These are phyloP conservation scores for Danio jaintianensis DNA, from an alignment of 2,797 vertebrate genomes.

Conservation along the genomic window DNA sequence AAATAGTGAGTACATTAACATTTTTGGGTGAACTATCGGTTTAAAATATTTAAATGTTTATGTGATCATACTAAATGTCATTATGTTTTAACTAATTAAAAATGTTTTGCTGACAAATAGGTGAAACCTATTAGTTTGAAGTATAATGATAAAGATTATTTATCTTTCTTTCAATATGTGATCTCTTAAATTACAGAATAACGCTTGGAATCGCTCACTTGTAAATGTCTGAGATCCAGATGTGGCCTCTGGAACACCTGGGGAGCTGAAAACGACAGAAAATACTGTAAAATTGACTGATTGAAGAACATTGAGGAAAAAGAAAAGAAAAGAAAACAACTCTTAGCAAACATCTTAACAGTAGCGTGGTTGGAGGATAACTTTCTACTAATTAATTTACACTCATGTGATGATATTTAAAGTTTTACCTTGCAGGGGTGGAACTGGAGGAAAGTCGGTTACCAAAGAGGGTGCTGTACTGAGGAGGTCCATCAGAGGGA, in stretches of 20 bases:
- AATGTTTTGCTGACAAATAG: too few relatives aligned
- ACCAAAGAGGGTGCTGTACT: conserved; percentile 80
- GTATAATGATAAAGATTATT: too few relatives aligned
- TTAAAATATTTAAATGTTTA: too few relatives aligned
- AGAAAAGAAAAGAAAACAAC: too few relatives aligned
- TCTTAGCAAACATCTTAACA: conserved; percentile 20
- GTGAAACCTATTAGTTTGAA: too few relatives aligned
- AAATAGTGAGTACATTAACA: too few relatives aligned
- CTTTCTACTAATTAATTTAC: neutral
- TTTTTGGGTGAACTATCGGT: too few relatives aligned
- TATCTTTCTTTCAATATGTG: too few relatives aligned
- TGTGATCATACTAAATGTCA: too few relatives aligned
- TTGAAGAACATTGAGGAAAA: neutral
- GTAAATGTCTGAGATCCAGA: conserved; percentile 77
- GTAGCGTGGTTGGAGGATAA: conserved; percentile 16
- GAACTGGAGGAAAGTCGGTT: conserved; percentile 80
- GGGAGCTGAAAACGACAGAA: conserved; percentile 69
- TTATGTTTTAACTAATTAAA: too few relatives aligned
- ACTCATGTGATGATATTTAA: neutral
- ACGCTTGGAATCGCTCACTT: conserved; percentile 68
- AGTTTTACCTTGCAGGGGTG: conserved; percentile 77
- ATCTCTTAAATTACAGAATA: neutral
- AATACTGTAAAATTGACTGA: neutral
- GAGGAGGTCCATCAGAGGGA: conserved; percentile 78
- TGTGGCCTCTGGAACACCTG: conserved; percentile 71